Evolutionary conservation across 2,113 vertebrate genomes (phyloP), one percentile per base, ranked within the genome.

Genomic region (Struthidea cinerea): DNA sequence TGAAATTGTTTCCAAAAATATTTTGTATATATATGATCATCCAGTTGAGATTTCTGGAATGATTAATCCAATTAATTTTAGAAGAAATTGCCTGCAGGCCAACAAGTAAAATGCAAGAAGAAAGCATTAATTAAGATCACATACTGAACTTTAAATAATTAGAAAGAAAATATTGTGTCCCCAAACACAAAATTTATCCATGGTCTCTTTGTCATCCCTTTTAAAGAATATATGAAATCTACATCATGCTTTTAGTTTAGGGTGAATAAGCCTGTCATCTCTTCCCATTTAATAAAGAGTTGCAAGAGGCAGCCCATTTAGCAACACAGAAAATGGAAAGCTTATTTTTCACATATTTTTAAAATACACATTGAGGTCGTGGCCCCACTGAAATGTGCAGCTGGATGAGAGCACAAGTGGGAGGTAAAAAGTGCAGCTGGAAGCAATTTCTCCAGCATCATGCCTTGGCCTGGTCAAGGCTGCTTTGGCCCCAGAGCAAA

Each of bases 281-380:
- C 33, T 77, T 71, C 33, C 7, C 2, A 10, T 24, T 87, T 83
- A 70, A 70, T 46, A 23, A 37, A 67, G 73, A 69, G 16, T 16
- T 70, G 33, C 39, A 70, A 69, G 32, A 50, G 35, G 42, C 60
- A 87, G 37, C 26, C 10, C 6, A 27, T 53, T 80, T 69, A 87
- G 39, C 69, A 84, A 71, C 0, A 0, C 56, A 35, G 19, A 49
- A 53, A 93, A 49, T 0, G 0, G 32, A 64, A 93, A 90, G 46
- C 26, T 86, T 86, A 52, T 90, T 88, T 90, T 84, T 63, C 50
- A 70, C 88, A 39, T 94, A 73, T 44, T 90, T 94, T 47, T 14
- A 22, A 73, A 71, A 56, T 41, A 68, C 37, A 50, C 44, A 73
- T 59, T 26, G 30, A 95, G 84, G 86, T 80, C 13, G 1, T 70